Evolutionary conservation across 2,113 vertebrate genomes (phyloP).

Genomic region (Gobius niger): DNA sequence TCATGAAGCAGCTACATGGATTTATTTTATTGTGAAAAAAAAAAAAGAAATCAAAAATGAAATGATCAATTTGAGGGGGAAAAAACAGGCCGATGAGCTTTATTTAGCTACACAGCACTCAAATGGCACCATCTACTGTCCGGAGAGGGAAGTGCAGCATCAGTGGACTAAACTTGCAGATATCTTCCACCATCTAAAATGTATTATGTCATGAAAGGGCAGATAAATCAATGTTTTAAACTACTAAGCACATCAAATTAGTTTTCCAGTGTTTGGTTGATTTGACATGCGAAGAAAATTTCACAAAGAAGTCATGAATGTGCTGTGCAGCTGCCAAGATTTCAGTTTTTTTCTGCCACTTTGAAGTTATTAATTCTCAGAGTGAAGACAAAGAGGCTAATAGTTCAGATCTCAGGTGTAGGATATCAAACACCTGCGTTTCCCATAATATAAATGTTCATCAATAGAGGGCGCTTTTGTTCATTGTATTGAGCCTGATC

Average conservation of each 20-base stretch:
- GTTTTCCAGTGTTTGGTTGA: background rate
- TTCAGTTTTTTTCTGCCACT: slow-evolving; percentile 7
- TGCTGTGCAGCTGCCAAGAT: background rate
- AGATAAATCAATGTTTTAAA: no score
- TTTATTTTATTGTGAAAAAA: no score
- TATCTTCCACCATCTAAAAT: no score
- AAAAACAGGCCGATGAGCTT: no score
- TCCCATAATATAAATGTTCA: slow-evolving; percentile 13
- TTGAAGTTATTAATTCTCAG: slow-evolving; percentile 22
- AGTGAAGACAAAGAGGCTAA: slow-evolving; percentile 34
- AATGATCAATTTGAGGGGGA: no score
- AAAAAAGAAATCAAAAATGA: no score
- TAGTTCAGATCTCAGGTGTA: slow-evolving; percentile 44
- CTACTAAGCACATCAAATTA: no score
- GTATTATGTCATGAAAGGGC: no score
- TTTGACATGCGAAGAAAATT: background rate
- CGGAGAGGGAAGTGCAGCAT: slow-evolving; percentile 35
- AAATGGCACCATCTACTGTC: slow-evolving; percentile 66
- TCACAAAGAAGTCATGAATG: background rate
- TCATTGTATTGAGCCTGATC: background rate
- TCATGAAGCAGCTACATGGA: no score
- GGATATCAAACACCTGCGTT: slow-evolving; percentile 49
- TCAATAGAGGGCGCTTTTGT: slow-evolving; percentile 25
- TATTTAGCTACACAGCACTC: background rate
- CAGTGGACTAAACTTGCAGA: background rate